phyloP scores from a whole-genome alignment of 1,140 invertebrate genomes.

The Saccostrea echinata region DNA sequence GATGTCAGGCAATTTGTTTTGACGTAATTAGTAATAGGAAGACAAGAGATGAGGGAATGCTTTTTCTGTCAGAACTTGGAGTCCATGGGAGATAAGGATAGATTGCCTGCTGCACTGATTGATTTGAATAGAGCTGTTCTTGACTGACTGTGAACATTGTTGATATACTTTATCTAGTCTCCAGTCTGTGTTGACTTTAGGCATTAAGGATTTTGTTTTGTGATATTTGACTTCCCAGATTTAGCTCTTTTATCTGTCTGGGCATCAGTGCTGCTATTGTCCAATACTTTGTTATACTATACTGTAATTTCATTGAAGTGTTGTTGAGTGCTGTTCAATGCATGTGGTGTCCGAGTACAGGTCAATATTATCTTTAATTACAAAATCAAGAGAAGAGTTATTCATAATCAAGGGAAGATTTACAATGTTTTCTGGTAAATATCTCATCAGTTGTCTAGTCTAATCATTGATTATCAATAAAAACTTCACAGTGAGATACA shows the following conservation, averaged over 20 bases:
- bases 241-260: constrained; percentile 9
- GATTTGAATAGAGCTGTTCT: background rate
- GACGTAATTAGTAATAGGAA: background rate
- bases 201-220: background rate
- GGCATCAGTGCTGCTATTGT: background rate
- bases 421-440: background rate
- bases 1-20: background rate
- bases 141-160: background rate
- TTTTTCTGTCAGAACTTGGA: background rate
- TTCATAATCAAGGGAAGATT: background rate
- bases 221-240: background rate
- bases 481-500: too few species aligned
- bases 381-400: background rate
- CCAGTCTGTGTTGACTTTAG: background rate
- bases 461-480: too few species aligned
- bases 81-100: background rate
- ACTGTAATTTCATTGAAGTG: background rate
- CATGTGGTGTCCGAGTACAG: background rate
- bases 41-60: background rate
- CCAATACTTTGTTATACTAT: background rate
- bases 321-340: background rate
- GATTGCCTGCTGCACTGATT: background rate
- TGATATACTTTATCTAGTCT: background rate
- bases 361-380: background rate
- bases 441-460: background rate